Percentiles rank a stretch among this genome's conserved stretches.
Conservation (phyloP, 2,888 invertebrate species). For the Urechis unicinctus region DNA sequence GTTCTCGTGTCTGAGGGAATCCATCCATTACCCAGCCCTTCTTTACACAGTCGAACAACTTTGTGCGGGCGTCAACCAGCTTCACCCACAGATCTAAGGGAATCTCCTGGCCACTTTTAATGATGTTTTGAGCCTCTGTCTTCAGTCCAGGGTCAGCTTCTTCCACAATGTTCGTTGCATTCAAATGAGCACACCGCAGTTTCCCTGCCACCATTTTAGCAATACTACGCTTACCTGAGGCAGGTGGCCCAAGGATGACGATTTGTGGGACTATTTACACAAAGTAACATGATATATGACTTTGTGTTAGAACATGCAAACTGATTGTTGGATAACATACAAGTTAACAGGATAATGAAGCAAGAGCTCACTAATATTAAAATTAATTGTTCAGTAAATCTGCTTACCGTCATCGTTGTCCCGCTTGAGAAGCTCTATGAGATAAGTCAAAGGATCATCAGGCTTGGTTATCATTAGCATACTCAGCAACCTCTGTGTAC, state of each 20-base stretch:
- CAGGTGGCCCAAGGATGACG: slow-evolving; percentile 47
- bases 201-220: slow-evolving; percentile 42
- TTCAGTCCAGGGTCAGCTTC: slow-evolving; percentile 38
- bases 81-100: slow-evolving; percentile 43
- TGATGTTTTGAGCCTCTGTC: slow-evolving; percentile 26
- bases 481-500: slow-evolving; percentile 46
- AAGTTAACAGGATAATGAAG: too few species aligned
- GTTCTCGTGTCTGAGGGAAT: slow-evolving; percentile 46
- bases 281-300: neutral
- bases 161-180: slow-evolving; percentile 34
- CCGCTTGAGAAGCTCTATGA: slow-evolving; percentile 43
- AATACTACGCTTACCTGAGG: slow-evolving; percentile 46
- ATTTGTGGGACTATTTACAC: slow-evolving; percentile 44
- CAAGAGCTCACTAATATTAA: neutral
- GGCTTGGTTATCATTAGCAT: slow-evolving; percentile 45
- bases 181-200: slow-evolving; percentile 39
- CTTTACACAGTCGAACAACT: slow-evolving; percentile 44
- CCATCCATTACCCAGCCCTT: slow-evolving; percentile 50
- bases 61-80: slow-evolving; percentile 36
- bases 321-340: too few species aligned
- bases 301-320: too few species aligned
- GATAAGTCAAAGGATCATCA: slow-evolving; percentile 41
- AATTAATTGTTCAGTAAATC: neutral
- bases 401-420: slow-evolving; percentile 45
- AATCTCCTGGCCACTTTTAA: slow-evolving; percentile 20